Evolutionary conservation across 2,113 vertebrate genomes (phyloP), one percentile per base, ranked within the genome.

Genomic region (Eptesicus fuscus): DNA sequence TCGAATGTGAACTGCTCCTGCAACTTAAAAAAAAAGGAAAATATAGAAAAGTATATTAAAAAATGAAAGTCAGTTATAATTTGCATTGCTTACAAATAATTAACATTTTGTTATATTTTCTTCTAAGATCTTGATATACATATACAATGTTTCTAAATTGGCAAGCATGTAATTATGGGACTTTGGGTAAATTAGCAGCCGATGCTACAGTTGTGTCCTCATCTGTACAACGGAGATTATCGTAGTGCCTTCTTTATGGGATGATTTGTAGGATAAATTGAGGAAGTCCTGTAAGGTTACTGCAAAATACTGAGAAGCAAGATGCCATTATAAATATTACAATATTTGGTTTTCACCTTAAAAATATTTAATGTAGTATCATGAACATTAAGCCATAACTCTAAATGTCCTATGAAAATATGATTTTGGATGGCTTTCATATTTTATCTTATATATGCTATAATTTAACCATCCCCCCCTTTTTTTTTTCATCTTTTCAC

Each of bases 41-140:
- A 49, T 83, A 70, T 2, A 53, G 49, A 69, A 84, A 78, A 37
- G 37, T 47, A 44, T 69, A 42, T 63, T 65, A 70, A 40, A 53
- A 47, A 79, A 47, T 70, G 18, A 93, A 65, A 82, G 44, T 69
- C 7, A 7, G 23, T 61, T 40, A 5, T 44, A 32, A 74, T 73
- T 90, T 88, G 18, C 30, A 44, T 70, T 95, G 37, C 13, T 93
- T 13, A 84, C 37, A 85, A 92, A 82, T 86, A 93, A 77, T 18
- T 80, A 76, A 25, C 9, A 53, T 53, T 85, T 56, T 86, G 56
- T 63, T 59, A 20, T 73, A 44, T 49, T 90, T 83, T 28, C 35
- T 44, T 56, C 35, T 32, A 65, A 67, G 74, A 40, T 69, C 67
- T 53, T 73, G 37, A 40, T 86, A 11, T 30, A 12, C 7, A 20